Conservation (phyloP, 2,113 vertebrate species). For the Centropristis striata region DNA sequence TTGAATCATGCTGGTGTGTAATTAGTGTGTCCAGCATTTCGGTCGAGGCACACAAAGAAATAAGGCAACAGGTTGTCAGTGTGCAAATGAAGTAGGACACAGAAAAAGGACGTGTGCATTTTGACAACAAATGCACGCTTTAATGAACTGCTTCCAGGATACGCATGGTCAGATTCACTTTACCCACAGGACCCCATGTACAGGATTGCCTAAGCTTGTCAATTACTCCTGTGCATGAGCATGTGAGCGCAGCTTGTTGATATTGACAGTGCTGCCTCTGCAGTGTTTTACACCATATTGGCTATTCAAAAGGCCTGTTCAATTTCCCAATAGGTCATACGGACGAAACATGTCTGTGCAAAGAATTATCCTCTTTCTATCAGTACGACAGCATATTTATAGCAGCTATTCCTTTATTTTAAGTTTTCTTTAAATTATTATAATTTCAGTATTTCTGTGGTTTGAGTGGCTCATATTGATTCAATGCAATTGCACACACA, state of each 20-base stretch:
- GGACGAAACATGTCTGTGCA: constrained; percentile 12
- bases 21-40: constrained; percentile 6
- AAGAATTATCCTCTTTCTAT: not conserved
- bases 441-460: constrained; percentile 15
- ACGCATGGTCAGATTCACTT: not conserved
- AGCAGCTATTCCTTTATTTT: not conserved
- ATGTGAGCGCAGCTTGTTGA: constrained; percentile 21
- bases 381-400: not conserved
- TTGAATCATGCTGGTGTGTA: constrained; percentile 26
- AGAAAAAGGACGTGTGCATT: not conserved
- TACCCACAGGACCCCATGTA: constrained; percentile 1
- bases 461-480: constrained; percentile 46
- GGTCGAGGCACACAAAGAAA: not conserved
- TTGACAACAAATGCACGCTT: not conserved
- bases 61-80: constrained; percentile 9
- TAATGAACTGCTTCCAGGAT: not conserved
- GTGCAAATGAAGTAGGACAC: not conserved
- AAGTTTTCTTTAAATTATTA: not conserved
- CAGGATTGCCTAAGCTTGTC: constrained; percentile 13
- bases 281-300: constrained; percentile 19
- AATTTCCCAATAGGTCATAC: constrained; percentile 59
- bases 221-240: constrained; percentile 8
- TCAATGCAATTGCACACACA: not conserved
- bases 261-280: constrained; percentile 26
- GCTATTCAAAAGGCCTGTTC: constrained; percentile 28